A percentile compares a stretch with the other conserved stretches of the same genome.
Conservation (phyloP, 2,888 invertebrate species). For the Epinotia bilunana region DNA sequence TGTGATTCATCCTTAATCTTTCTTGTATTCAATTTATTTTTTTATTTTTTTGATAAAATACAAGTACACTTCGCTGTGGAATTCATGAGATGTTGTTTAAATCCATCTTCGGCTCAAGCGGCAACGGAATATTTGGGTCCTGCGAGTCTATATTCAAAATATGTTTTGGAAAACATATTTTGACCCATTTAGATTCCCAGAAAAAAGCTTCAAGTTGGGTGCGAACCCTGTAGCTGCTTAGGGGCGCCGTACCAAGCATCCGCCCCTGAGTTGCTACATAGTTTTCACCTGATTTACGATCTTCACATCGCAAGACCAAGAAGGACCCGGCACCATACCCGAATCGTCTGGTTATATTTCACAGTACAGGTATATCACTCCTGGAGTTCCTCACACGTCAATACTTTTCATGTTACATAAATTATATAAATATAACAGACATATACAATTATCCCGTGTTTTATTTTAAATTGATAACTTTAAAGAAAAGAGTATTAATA, state of each 20-base stretch:
- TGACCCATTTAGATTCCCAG: neutral
- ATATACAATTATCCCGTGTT: too few relatives aligned
- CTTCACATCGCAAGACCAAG: slow-evolving; percentile 49
- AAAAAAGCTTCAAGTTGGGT: slow-evolving; percentile 53
- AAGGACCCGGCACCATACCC: neutral
- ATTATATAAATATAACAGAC: too few relatives aligned
- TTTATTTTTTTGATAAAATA: too few relatives aligned
- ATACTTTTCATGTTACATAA: too few relatives aligned
- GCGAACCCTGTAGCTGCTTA: slow-evolving; percentile 83
- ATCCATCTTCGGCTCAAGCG: too few relatives aligned
- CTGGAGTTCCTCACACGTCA: too few relatives aligned
- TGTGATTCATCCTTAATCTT: neutral
- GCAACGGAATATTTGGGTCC: neutral
- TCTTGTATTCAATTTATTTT: neutral
- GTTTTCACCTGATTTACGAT: slow-evolving; percentile 63
- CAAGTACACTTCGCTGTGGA: too few relatives aligned
- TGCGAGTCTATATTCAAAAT: neutral
- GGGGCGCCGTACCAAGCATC: slow-evolving; percentile 69
- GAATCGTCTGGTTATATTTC: neutral
- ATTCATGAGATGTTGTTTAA: too few relatives aligned
- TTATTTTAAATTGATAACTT: too few relatives aligned
- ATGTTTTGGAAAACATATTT: too few relatives aligned
- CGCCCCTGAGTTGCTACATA: slow-evolving; percentile 77
- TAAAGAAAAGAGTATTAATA: too few relatives aligned
- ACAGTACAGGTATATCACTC: too few relatives aligned